Evolutionary conservation across 2,113 vertebrate genomes (phyloP).

Genomic region (Arvicanthis niloticus): DNA sequence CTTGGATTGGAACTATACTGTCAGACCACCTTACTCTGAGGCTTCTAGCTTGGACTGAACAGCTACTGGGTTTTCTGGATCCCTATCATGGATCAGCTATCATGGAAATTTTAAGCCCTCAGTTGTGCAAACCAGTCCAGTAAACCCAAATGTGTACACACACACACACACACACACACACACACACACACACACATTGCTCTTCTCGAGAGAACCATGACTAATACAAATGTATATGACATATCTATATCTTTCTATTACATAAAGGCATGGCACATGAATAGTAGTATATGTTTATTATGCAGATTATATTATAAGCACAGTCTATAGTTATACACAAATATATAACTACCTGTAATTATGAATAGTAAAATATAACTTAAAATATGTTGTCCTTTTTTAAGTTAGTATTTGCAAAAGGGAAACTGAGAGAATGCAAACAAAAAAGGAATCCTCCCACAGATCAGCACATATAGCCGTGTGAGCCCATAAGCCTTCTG

Average conservation of each 20-base stretch:
- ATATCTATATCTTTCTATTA: not conserved
- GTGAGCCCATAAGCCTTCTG: not conserved
- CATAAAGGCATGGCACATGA: not conserved
- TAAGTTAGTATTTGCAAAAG: not conserved
- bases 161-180: not conserved
- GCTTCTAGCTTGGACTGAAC: not conserved
- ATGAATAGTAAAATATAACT: not conserved
- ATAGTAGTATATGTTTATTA: not conserved
- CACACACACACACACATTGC: not conserved
- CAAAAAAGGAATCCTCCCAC: not conserved
- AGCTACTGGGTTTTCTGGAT: not conserved
- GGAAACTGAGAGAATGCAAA: constrained; percentile 15
- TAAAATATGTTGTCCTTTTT: not conserved
- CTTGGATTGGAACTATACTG: not conserved
- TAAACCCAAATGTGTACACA: not conserved
- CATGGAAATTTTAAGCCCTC: not conserved
- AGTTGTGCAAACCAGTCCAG: not conserved
- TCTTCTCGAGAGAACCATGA: not conserved
- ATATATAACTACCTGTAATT: not conserved
- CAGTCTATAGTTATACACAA: not conserved
- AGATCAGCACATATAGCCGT: not conserved
- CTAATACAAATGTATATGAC: not conserved
- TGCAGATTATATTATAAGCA: not conserved
- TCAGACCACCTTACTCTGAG: not conserved
- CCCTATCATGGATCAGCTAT: no score